Base-by-base conservation (phyloP, 2,113 vertebrate species). In the Struthio camelus region DNA sequence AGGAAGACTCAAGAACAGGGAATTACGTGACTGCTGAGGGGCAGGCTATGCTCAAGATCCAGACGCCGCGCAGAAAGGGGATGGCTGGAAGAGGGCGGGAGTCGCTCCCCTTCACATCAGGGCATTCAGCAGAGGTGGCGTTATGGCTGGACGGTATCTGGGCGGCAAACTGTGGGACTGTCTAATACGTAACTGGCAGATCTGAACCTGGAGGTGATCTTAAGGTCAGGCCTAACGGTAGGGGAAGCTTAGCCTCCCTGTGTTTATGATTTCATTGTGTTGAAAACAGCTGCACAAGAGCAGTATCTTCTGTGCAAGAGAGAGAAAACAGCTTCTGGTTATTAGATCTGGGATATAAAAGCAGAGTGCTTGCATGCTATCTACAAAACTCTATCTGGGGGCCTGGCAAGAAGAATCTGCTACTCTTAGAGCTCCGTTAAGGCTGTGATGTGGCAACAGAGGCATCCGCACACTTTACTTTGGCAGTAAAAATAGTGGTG, bases 121-220 rank as follows among this genome's bases (percentile, higher is more conserved):
- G 27, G 34, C 1, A 1, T 32, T 76, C 2, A 5, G 4, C 36
- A 34, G 79, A 59, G 75, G 53, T 90, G 53, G 30, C 64, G 2
- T 8, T 44, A 17, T 59, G 66, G 15, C n/a, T 58, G 22, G 13
- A 20, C 4, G 30, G 2, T 38, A 24, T 7, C 14, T 16, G 32
- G 11, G 9, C 2, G 6, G 5, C 0, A 0, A 15, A 27, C 27
- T 59, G 2, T 16, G 44, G 22, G 30, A 10, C 1, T 81, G 5
- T 81, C 67, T 38, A 38, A 28, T 20, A 38, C 11, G 10, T 32
- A 28, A 5, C 23, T 0, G 2, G 9, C 48, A 32, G 14, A 51
- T 70, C 44, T 83, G 76, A 50, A 36, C 50, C 38, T 53, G 44
- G 44, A 80, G 59, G 10, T 28, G 40, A 32, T 46, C 20, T 56